Percentiles rank a stretch among this genome's conserved stretches.
Conservation (phyloP, 1,140 invertebrate genomes). For the Drosophila sproati region DNA sequence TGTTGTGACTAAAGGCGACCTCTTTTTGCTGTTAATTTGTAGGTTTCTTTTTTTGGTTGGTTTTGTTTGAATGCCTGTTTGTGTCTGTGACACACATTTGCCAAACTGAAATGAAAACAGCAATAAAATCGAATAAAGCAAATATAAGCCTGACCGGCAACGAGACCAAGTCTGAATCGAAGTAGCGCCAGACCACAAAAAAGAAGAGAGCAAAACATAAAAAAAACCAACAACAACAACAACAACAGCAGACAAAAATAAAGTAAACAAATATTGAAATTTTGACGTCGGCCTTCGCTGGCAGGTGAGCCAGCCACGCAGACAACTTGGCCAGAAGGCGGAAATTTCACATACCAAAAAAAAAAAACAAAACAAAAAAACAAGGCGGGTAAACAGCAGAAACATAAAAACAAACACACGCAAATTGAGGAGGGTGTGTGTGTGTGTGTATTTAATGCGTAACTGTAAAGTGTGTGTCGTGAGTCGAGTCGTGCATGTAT, state of each 20-base stretch:
- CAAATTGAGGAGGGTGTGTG: background rate
- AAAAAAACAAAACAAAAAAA: background rate
- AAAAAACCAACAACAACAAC: conserved; percentile 9
- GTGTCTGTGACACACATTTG: conserved; percentile 70
- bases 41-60: conserved; percentile 58
- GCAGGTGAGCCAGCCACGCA: conserved; percentile 45
- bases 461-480: conserved; percentile 79
- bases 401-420: conserved; percentile 7
- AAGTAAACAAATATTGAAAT: conserved; percentile 66
- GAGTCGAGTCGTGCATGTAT: conserved; percentile 14
- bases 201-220: conserved; percentile 5
- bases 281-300: conserved; percentile 47
- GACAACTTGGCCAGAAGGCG: conserved; percentile 53
- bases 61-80: conserved; percentile 13
- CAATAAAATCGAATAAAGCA: conserved; percentile 73
- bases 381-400: conserved; percentile 49
- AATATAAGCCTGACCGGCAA: conserved; percentile 65
- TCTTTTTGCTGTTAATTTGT: conserved; percentile 66
- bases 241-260: conserved; percentile 29
- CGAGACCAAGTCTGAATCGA: conserved; percentile 13
- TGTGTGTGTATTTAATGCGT: conserved; percentile 55
- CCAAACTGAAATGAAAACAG: conserved; percentile 50
- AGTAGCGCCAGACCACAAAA: conserved; percentile 32
- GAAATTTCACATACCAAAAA: conserved; percentile 36
- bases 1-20: conserved; percentile 27